Evolutionary conservation across 2,797 vertebrate genomes (phyloP).

Genomic region (Crocidura indochinensis): DNA sequence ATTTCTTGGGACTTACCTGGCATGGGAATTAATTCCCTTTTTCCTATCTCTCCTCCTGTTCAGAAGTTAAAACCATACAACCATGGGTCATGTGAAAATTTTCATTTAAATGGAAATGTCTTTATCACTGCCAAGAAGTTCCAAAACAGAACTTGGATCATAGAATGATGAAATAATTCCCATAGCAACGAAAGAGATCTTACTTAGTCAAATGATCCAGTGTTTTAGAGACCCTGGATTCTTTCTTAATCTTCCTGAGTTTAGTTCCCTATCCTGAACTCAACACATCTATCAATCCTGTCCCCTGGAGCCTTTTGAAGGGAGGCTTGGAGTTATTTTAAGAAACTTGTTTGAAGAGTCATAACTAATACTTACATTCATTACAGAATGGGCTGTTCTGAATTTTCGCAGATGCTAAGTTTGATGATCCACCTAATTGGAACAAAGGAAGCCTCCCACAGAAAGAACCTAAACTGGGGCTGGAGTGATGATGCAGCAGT

Average conservation of each 20-base stretch:
- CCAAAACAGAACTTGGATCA: not conserved
- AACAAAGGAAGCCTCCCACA: not conserved
- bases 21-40: not conserved
- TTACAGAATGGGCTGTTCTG: not conserved
- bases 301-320: not conserved
- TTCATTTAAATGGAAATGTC: not conserved
- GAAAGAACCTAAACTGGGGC: slow-evolving; percentile 9
- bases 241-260: not conserved
- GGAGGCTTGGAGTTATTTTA: slow-evolving; percentile 23
- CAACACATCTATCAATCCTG: not conserved
- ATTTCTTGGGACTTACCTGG: too few species aligned
- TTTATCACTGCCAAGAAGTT: not conserved
- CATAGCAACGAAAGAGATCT: slow-evolving; percentile 4
- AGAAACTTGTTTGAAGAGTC: slow-evolving; percentile 32
- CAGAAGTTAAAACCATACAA: slow-evolving; percentile 8
- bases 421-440: slow-evolving; percentile 9
- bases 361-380: slow-evolving; percentile 39
- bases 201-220: not conserved
- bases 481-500: not conserved
- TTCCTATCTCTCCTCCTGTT: not conserved
- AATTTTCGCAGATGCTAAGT: slow-evolving; percentile 32
- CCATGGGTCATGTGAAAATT: not conserved
- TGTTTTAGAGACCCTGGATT: not conserved
- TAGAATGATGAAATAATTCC: slow-evolving; percentile 16
- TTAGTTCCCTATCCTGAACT: not conserved